Percentiles rank a stretch among this genome's conserved stretches.
phyloP scores from a whole-genome alignment of 2,797 vertebrate genomes.

The Sebastes baramenuke region DNA sequence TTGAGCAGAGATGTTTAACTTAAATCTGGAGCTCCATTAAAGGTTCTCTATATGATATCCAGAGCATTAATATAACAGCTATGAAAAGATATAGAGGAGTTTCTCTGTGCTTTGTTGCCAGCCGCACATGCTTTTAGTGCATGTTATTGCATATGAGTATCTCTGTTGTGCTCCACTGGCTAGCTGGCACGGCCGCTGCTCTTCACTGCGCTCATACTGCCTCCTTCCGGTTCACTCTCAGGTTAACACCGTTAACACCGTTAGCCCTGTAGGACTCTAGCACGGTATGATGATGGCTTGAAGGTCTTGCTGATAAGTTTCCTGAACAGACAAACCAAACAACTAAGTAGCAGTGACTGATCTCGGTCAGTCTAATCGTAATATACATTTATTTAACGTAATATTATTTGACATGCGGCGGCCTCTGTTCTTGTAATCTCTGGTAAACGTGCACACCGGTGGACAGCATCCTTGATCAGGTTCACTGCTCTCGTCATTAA shows the following conservation, averaged over 20 bases:
- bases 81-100: no score
- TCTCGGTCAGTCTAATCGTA: neutral
- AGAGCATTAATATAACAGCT: no score
- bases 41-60: no score
- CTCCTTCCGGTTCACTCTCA: no score
- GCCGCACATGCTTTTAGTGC: neutral
- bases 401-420: neutral
- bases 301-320: neutral
- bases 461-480: neutral
- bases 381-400: neutral
- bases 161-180: no score
- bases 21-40: neutral
- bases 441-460: neutral
- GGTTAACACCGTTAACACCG: no score
- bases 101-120: no score
- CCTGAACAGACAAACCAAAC: neutral
- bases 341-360: neutral
- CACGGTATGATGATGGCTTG: neutral
- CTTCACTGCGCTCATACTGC: no score
- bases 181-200: no score
- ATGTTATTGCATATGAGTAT: neutral
- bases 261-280: neutral
- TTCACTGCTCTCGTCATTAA: neutral
- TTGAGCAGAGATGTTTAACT: neutral
- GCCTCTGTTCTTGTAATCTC: neutral